These are phyloP conservation scores for Rhinolophus ferrumequinum DNA, from an alignment of 2,113 vertebrate genomes.

Conservation along the genomic window DNA sequence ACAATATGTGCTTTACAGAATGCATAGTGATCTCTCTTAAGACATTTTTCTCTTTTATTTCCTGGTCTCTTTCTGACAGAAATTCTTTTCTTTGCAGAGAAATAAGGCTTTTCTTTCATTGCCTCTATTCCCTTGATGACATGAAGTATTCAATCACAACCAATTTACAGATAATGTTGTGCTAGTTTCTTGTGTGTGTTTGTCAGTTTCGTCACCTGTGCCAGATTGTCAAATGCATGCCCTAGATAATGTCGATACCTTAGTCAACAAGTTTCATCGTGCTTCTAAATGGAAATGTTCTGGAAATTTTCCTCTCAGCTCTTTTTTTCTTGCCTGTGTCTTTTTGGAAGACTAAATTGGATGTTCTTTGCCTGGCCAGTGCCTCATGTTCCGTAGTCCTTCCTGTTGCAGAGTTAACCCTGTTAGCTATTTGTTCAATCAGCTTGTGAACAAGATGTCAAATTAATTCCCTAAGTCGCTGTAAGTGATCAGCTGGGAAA, in stretches of 20 bases:
- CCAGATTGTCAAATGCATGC: conserved; percentile 71
- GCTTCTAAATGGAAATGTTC: conserved; percentile 69
- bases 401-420: conserved; percentile 11
- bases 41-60: conserved; percentile 82
- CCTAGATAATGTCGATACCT: conserved; percentile 74
- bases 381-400: neutral
- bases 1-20: conserved; percentile 74
- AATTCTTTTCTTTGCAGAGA: conserved; percentile 72
- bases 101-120: conserved; percentile 78
- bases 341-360: conserved; percentile 23
- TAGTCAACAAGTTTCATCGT: conserved; percentile 78
- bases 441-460: neutral
- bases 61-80: conserved; percentile 70
- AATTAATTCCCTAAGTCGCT: conserved; percentile 25
- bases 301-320: conserved; percentile 57
- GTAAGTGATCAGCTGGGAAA: conserved; percentile 2
- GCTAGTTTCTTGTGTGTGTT: conserved; percentile 69
- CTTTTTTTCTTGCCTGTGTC: neutral
- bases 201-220: conserved; percentile 75
- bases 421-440: conserved; percentile 36
- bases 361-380: conserved; percentile 49
- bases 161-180: conserved; percentile 78
- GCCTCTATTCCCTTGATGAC: conserved; percentile 79
- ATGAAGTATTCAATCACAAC: conserved; percentile 81
- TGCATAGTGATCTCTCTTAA: conserved; percentile 76